Conservation (phyloP, 2,797 vertebrate species). For the Mormyrops boulengeri region DNA sequence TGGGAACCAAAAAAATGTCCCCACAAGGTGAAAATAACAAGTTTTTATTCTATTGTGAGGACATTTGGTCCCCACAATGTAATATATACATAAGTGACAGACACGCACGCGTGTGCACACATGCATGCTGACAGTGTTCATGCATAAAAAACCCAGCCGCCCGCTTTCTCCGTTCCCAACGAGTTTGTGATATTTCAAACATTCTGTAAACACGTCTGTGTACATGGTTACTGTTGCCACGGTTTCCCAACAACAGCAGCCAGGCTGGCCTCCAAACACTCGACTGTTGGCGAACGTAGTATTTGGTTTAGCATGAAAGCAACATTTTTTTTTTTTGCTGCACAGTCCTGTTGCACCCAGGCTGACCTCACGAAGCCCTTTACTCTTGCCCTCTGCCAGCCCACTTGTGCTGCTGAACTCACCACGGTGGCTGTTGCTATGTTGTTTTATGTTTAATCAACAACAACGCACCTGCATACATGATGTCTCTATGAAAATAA, state of each 20-base stretch:
- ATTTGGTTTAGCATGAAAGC: conserved; percentile 68
- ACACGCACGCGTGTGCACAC: neutral
- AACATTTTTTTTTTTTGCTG: conserved; percentile 50
- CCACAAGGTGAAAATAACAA: neutral
- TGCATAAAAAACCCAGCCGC: conserved; percentile 37
- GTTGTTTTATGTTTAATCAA: conserved; percentile 47
- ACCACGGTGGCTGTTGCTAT: conserved; percentile 59
- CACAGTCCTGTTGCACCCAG: conserved; percentile 50
- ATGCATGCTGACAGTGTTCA: neutral
- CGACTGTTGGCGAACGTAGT: conserved; percentile 79
- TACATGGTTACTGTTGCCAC: conserved; percentile 90
- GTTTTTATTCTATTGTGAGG: neutral
- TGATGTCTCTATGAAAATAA: conserved; percentile 32
- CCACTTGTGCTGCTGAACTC: conserved; percentile 29
- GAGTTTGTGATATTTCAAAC: conserved; percentile 77
- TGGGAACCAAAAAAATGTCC: neutral
- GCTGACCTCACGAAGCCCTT: conserved; percentile 33
- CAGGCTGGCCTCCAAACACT: conserved; percentile 71
- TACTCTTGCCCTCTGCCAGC: conserved; percentile 16
- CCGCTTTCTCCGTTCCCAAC: conserved; percentile 50
- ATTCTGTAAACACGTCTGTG: conserved; percentile 83
- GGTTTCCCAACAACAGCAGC: conserved; percentile 81
- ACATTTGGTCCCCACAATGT: neutral
- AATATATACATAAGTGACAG: neutral
- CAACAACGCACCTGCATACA: conserved; percentile 36